Base-by-base conservation (phyloP, 2,113 vertebrate species). In the Catharus bicknelli region DNA sequence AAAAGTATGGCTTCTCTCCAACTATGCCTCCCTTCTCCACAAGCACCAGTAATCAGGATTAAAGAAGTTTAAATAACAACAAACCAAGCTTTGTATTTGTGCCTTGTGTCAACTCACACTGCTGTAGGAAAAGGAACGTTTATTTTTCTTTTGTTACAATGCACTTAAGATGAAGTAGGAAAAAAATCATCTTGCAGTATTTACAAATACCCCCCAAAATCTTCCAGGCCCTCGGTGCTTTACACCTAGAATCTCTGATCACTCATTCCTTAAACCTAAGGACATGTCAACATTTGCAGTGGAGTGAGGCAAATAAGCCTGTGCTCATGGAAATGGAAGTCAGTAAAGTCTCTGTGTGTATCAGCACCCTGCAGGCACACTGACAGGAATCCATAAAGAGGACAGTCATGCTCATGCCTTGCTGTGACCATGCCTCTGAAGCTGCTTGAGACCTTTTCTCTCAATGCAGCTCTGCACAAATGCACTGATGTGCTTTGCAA, bases 1-100 rank as follows among this genome's bases (percentile, higher is more conserved):
- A 91, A 95, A 95, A 83, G 25, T 57, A 64, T 88, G 93, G 88
- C 90, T 83, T 86, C 51, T 81, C 48, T 95, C 92, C 95, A 96
- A 80, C 82, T 90, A 54, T 83, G 63, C 55, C 54, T 95, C 63
- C 47, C 67, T 90, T 91, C 78, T 93, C 58, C 90, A 83, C 72
- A 91, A 96, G 86, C 83, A 90, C 42, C 55, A 94, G 75, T 86
- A 94, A 87, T 79, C 53, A 81, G 93, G 85, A 94, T 93, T 94
- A 95, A 94, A 93, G 59, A 80, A 74, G 36, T 70, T 93, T 90
- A 91, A 94, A 86, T 27, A 93, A 91, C 72, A 95, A 85, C 68
- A 95, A 93, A 94, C 73, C 15, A 81, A 70, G 36, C 59, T 91
- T 90, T 94, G 30, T 81, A 54, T 92, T 90, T 88, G 78, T 87